Evolutionary conservation across 1,140 invertebrate species (phyloP).

Genomic region (Brevipalpus yothersi): DNA sequence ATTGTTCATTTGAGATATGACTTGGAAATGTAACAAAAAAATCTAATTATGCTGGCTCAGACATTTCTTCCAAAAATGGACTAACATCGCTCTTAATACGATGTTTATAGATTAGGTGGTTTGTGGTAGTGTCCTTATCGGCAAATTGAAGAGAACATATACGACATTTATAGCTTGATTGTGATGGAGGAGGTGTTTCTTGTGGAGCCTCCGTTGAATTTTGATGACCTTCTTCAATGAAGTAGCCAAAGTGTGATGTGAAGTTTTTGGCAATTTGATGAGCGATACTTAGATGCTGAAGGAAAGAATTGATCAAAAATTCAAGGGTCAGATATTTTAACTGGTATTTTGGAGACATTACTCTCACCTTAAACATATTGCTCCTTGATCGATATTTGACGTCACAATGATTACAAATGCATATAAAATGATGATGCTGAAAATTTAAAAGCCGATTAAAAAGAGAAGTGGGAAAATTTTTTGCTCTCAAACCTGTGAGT

Average conservation of each 20-base stretch:
- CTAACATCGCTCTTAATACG: background rate
- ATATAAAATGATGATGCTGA: background rate
- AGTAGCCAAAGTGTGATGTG: background rate
- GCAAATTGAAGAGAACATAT: background rate
- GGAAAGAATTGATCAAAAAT: background rate
- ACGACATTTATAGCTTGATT: background rate
- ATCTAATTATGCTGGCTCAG: background rate
- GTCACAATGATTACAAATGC: background rate
- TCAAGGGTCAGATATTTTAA: background rate
- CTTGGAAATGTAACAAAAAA: too few relatives aligned
- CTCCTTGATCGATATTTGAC: background rate
- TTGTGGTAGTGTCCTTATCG: background rate
- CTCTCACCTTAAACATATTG: background rate
- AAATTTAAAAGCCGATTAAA: too few relatives aligned
- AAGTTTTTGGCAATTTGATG: background rate
- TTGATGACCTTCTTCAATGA: background rate
- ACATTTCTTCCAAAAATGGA: background rate
- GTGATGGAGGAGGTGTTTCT: background rate
- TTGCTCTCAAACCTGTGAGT: background rate
- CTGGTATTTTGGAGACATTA: too few relatives aligned
- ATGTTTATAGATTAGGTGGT: background rate
- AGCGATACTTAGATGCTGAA: background rate
- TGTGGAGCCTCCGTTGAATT: background rate
- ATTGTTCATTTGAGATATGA: too few relatives aligned
- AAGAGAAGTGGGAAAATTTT: too few relatives aligned